Percentiles rank a stretch among this genome's conserved stretches.
Evolutionary conservation across 2,113 vertebrate genomes (phyloP).

Genomic region (Platysteira castanea): DNA sequence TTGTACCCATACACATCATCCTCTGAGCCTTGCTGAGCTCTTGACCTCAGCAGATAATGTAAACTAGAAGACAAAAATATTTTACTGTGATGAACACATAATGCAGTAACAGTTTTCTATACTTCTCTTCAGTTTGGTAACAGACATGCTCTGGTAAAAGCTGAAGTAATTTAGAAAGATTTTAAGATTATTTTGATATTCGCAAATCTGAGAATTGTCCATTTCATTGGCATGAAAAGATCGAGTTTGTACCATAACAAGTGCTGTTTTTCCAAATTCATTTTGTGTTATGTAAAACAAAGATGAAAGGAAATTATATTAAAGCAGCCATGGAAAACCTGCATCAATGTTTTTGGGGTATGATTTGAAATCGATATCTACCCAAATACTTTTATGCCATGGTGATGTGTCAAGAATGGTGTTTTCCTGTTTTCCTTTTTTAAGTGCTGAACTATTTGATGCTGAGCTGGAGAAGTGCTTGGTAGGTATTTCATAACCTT

Average conservation of each 20-base stretch:
- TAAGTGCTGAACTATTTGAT: not conserved
- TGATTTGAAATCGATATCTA: not conserved
- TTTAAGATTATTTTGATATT: not conserved
- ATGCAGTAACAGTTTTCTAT: not conserved
- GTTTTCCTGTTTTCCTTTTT: not conserved
- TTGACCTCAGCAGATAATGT: not conserved
- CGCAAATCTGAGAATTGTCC: not conserved
- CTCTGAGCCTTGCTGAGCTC: not conserved
- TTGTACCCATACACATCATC: not conserved
- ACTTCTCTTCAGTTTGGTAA: not conserved
- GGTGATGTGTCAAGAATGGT: not conserved
- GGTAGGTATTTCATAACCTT: not conserved
- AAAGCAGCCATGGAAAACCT: not conserved
- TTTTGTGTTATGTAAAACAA: not conserved
- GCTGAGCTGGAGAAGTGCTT: not conserved
- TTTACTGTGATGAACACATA: not conserved
- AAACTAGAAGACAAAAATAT: not conserved
- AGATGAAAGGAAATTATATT: not conserved
- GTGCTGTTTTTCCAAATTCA: not conserved
- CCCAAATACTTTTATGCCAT: not conserved
- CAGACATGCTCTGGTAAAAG: not conserved
- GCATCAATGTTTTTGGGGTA: not conserved
- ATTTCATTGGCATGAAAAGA: not conserved
- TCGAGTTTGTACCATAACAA: rapidly evolving
- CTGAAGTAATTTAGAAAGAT: not conserved